phyloP scores from a whole-genome alignment of 1,140 invertebrate species.

The Portunus trituberculatus region DNA sequence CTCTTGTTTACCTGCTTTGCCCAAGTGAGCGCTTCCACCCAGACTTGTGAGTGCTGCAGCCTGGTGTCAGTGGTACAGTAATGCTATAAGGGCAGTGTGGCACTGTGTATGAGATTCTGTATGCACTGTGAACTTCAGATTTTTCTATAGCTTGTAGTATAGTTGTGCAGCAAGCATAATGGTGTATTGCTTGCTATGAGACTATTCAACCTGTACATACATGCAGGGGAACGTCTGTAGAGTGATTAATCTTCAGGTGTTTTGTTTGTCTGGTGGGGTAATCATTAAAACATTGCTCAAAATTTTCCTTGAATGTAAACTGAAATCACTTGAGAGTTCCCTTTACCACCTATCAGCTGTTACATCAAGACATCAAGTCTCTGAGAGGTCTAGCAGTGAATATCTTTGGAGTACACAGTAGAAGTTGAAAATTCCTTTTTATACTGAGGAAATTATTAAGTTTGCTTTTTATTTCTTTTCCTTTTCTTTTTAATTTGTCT shows the following conservation, averaged over 20 bases:
- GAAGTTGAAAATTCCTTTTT: background rate
- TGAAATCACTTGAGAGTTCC: background rate
- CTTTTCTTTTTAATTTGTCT: too few relatives aligned
- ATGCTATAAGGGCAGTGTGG: background rate
- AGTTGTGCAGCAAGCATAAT: background rate
- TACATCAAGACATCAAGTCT: background rate
- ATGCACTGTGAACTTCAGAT: background rate
- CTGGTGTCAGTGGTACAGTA: background rate
- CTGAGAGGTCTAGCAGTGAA: background rate
- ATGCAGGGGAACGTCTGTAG: background rate
- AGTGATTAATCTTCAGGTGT: background rate
- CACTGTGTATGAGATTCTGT: background rate
- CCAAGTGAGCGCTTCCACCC: background rate
- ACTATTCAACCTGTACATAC: background rate
- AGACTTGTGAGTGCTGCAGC: background rate
- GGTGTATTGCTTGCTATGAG: background rate
- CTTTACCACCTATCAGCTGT: background rate
- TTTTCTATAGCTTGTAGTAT: background rate
- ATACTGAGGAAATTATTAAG: background rate
- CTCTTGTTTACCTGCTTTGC: background rate
- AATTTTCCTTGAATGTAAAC: background rate
- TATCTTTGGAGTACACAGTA: background rate
- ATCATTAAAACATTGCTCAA: background rate
- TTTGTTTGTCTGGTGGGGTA: background rate
- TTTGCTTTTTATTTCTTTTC: background rate